Percentiles rank a stretch among this genome's conserved stretches.
These are phyloP conservation scores for Dryobates pubescens DNA, from an alignment of 2,797 vertebrate genomes.

Conservation along the genomic window DNA sequence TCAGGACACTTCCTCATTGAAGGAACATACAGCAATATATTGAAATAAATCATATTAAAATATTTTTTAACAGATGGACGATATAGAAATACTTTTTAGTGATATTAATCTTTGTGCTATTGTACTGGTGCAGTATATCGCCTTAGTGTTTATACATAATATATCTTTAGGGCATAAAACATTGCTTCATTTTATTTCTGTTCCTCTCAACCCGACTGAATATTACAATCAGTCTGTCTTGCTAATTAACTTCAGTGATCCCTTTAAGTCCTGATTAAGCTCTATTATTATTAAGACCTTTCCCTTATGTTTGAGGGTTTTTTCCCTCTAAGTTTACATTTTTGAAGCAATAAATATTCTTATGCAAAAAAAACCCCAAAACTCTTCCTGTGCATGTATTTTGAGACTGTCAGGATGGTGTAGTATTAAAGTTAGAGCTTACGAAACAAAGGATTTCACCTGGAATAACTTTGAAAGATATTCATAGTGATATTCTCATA, in stretches of 20 bases:
- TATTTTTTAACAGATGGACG: not conserved
- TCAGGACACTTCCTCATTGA: not conserved
- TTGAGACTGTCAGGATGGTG: not conserved
- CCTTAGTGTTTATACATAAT: not conserved
- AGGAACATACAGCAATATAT: not conserved
- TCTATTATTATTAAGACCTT: constrained; percentile 38
- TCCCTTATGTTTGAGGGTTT: not conserved
- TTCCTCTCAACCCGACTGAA: not conserved
- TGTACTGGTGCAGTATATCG: not conserved
- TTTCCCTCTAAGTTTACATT: constrained; percentile 8
- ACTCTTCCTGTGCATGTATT: not conserved
- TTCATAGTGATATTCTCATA: not conserved
- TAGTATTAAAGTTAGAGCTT: not conserved
- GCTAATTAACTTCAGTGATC: constrained; percentile 47
- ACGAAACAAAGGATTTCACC: not conserved
- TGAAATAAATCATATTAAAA: not conserved
- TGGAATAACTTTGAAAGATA: not conserved
- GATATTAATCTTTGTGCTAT: not conserved
- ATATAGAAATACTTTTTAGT: not conserved
- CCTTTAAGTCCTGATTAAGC: constrained; percentile 26
- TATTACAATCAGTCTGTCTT: constrained; percentile 28
- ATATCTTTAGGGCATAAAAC: not conserved
- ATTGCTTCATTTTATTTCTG: constrained; percentile 42
- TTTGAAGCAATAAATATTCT: not conserved
- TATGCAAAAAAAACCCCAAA: not conserved